Evolutionary conservation across 2,888 invertebrate species (phyloP), one percentile per base, ranked within the genome.

Genomic region (Athrips mouffetella): DNA sequence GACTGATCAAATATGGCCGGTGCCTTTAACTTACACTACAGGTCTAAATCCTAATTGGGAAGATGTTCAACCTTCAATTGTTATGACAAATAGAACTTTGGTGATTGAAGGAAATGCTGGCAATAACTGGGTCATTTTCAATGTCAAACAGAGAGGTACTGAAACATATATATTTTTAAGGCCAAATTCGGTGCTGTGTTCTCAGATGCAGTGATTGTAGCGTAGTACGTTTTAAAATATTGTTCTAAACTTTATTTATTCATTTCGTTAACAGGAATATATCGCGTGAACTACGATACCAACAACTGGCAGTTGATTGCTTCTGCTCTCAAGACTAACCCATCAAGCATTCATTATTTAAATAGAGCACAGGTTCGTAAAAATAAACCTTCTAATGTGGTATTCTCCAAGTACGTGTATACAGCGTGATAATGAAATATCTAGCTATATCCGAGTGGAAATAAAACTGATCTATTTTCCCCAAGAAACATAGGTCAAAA

Each of bases 361-460:
- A 95, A 95, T 70, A 89, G 95, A 65, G 95, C 95, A 7, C 95
- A 96, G 80, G 87, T 94, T 54, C 54, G 48, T 27, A 25, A 25
- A 25, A 6, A 25, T 25, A 25, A 6, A 25, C 4, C 25, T 25
- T 25, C 8, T 25, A 8, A 25, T n/a, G n/a, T n/a, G n/a, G n/a
- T n/a, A n/a, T n/a, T n/a, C n/a, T n/a, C n/a, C n/a, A n/a, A n/a
- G n/a, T n/a, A n/a, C n/a, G n/a, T n/a, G n/a, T n/a, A n/a, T n/a
- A n/a, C n/a, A n/a, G n/a, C n/a, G n/a, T n/a, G n/a, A n/a, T n/a
- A n/a, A n/a, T n/a, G n/a, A n/a, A n/a, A n/a, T n/a, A n/a, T n/a
- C n/a, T n/a, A n/a, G n/a, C n/a, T n/a, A n/a, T n/a, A n/a, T n/a
- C n/a, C n/a, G n/a, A n/a, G n/a, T n/a, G n/a, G n/a, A n/a, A n/a